These are phyloP conservation scores for Sturmia bella DNA, from an alignment of 2,888 invertebrate genomes.

Conservation along the genomic window DNA sequence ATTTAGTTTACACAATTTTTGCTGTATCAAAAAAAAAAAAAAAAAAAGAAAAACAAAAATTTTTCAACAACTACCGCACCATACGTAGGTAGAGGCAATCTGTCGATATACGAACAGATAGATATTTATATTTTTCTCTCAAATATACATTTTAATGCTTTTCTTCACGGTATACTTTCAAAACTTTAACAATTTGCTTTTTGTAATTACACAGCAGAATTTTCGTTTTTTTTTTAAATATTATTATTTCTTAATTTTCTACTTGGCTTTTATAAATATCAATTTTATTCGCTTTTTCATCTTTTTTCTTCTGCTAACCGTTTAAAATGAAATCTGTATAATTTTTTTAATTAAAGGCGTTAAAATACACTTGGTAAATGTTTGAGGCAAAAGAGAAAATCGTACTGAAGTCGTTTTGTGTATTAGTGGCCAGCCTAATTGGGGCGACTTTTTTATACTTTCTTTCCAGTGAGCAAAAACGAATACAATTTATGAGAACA, in stretches of 20 bases:
- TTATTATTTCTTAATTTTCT: slow-evolving; percentile 14
- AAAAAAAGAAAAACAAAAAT: slow-evolving; percentile 1
- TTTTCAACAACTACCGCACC: slow-evolving; percentile 56
- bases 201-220: too few species aligned
- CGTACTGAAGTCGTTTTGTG: slow-evolving; percentile 59
- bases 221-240: slow-evolving; percentile 25
- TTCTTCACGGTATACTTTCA: slow-evolving; percentile 42
- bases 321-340: slow-evolving; percentile 51
- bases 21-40: slow-evolving; percentile 12
- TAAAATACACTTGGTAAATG: slow-evolving; percentile 52
- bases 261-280: neutral
- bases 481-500: slow-evolving; percentile 12
- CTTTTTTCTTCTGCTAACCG: slow-evolving; percentile 16
- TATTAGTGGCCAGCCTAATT: slow-evolving; percentile 52
- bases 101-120: slow-evolving; percentile 44
- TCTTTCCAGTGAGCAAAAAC: slow-evolving; percentile 64
- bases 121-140: slow-evolving; percentile 72
- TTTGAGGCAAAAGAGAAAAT: slow-evolving; percentile 66
- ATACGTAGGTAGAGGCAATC: slow-evolving; percentile 57
- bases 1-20: slow-evolving; percentile 41
- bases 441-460: slow-evolving; percentile 59
- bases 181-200: slow-evolving; percentile 18
- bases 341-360: slow-evolving; percentile 31
- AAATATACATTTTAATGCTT: slow-evolving; percentile 41
- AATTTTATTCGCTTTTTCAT: slow-evolving; percentile 20